A percentile compares a stretch with the other conserved stretches of the same genome.
Conservation (phyloP, 2,797 vertebrate genomes). For the Heterohyrax brucei region DNA sequence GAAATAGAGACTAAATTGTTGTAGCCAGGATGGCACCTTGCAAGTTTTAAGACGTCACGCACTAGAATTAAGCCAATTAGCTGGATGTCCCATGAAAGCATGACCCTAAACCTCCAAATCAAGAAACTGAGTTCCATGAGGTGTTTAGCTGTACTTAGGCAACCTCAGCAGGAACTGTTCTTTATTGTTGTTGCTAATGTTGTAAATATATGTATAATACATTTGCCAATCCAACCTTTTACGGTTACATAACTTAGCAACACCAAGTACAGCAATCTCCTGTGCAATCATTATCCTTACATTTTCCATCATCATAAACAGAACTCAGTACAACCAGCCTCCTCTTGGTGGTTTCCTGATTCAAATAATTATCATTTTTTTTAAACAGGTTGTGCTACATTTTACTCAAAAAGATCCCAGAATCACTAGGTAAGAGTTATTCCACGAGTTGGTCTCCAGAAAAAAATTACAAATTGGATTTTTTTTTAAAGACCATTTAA, state of each 20-base stretch:
- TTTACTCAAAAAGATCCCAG: conserved; percentile 18
- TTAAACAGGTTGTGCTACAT: background rate
- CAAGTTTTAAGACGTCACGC: background rate
- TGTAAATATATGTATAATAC: background rate
- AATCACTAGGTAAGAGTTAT: background rate
- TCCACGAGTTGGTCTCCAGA: background rate
- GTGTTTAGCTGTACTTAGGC: background rate
- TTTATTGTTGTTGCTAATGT: background rate
- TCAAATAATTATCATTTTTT: conserved; percentile 45
- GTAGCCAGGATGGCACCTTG: background rate
- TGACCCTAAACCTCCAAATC: background rate
- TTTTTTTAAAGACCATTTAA: background rate
- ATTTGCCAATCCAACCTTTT: background rate
- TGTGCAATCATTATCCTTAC: background rate
- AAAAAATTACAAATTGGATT: background rate
- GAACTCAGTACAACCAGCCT: background rate
- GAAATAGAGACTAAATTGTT: background rate
- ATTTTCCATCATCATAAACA: background rate
- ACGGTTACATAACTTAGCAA: background rate
- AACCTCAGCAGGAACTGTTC: background rate
- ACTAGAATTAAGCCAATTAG: background rate
- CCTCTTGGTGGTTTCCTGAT: background rate
- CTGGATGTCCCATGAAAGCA: background rate
- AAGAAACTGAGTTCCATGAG: background rate
- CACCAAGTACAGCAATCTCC: background rate